Base-by-base conservation (phyloP, 1,140 invertebrate species). In the Trichonephila inaurata region DNA sequence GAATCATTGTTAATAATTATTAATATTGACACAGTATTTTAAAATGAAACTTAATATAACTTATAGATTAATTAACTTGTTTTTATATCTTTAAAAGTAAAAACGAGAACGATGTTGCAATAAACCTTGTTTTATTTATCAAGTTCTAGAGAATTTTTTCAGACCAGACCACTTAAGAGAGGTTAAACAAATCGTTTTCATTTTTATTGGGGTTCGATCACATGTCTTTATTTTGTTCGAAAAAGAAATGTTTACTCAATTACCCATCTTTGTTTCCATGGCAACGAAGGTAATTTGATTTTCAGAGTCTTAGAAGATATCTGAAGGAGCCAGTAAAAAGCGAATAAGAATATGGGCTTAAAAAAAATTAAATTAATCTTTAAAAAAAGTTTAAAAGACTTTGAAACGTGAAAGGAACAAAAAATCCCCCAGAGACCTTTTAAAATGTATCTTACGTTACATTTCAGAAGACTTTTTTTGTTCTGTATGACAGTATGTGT, bases 271-370 rank as follows among this genome's bases (percentile, higher is more conserved):
- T 77, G 72, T 77, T 77, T 7, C 33, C 33, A 77, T 40, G 72
- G 33, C 72, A 77, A 77, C 33, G 72, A 77, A 77, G 16, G 28
- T 77, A 77, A 77, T 18, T 77, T 77, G 72, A 77, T 77, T 77
- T 77, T 51, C 51, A 77, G 33, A 77, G 72, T 21, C 33, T 33
- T 19, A 77, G 72, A 77, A 77, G 72, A 19, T 28, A 77, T 14
- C 16, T 77, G 18, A 8, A 77, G 72, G 3, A 21, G 72, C 24
- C 24, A 6, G 14, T 33, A 40, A 77, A 40, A 40, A 12, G 33
- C 3, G 18, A 6, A 40, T 19, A 16, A 14, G 33, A 77, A 77
- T 16, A 33, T 77, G 28, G 33, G 33, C 18, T 77, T 33, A 28
- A 19, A 16, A 77, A 10, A 77, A 24, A 24, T n/a, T 8, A 69